Conservation (phyloP, 2,113 vertebrate genomes). For the Sisor rabdophorus region DNA sequence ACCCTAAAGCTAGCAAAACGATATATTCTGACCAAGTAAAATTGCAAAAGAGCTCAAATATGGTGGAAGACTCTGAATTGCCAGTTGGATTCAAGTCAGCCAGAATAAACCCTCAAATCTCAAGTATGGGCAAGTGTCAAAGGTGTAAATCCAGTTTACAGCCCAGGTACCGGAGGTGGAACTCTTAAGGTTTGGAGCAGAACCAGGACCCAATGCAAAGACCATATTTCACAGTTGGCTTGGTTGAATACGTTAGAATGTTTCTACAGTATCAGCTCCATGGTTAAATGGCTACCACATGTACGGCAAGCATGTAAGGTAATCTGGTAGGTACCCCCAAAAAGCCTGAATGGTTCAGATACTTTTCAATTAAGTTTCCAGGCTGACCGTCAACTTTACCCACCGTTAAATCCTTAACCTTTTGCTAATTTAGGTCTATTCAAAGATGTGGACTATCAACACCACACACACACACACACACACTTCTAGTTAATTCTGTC, state of each 20-base stretch:
- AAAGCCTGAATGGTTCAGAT: not conserved
- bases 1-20: rapidly evolving
- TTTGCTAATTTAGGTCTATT: not conserved
- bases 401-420: not conserved
- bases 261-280: no score
- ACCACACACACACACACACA: not conserved
- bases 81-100: not conserved
- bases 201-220: not conserved
- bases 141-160: no score
- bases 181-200: not conserved
- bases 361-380: not conserved
- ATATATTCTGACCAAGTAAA: no score
- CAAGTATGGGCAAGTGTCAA: no score
- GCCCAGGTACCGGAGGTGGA: no score
- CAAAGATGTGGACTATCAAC: not conserved
- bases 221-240: not conserved
- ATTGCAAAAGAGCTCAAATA: no score
- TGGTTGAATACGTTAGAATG: not conserved
- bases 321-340: not conserved
- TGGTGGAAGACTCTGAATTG: no score
- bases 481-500: not conserved
- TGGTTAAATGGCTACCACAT: no score
- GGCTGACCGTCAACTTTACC: not conserved
- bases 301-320: no score
- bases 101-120: no score